Evolutionary conservation across 30 jellyfish, hydroid and myxozoan genomes (phyloP), one percentile per base, ranked within the genome.

Genomic region (Chrysaora quinquecirrha): DNA sequence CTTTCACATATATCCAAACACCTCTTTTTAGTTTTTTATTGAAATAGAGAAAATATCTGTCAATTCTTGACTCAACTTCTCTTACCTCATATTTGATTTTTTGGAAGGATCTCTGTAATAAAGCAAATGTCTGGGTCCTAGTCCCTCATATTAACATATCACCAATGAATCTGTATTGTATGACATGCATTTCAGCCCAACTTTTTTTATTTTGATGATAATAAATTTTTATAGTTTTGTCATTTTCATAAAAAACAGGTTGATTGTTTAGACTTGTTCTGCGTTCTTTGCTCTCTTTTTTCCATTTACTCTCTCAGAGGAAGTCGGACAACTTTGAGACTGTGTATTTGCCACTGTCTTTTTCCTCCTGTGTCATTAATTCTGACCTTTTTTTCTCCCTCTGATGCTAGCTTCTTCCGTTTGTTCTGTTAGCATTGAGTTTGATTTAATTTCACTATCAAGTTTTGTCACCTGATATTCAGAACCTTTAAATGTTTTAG

Each of bases 311-410:
- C 58, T 43, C 58, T 43, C 58, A 43, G 58, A 43, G 58, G 58
- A 43, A 43, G 58, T 43, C 16, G 58, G 58, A 43, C 58, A 43
- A 43, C 58, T 43, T 43, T 43, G 58, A 43, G 58, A 16, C 16
- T 43, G 58, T 16, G 58, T 43, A 43, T 43, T 43, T 43, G 58
- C 58, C 58, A 43, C 58, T 43, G 58, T 43, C 58, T 43, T 43
- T 43, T 16, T 43, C 58, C 58, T 43, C 58, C 58, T 43, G 58
- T 43, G 58, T 43, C 58, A 43, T 9, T 9, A 9, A 43, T 16
- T 43, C 58, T 43, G 58, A 43, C 58, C 58, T 43, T 16, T 43
- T 43, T 43, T 43, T 43, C 58, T 43, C 58, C 16, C 16, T 43
- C 58, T 43, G 58, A 43, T 43, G 58, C 58, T 43, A 43, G 58